Percentiles rank a stretch among this genome's conserved stretches.
These are phyloP conservation scores for Druceiella hillmani DNA, from an alignment of 2,888 invertebrate species.

Conservation along the genomic window DNA sequence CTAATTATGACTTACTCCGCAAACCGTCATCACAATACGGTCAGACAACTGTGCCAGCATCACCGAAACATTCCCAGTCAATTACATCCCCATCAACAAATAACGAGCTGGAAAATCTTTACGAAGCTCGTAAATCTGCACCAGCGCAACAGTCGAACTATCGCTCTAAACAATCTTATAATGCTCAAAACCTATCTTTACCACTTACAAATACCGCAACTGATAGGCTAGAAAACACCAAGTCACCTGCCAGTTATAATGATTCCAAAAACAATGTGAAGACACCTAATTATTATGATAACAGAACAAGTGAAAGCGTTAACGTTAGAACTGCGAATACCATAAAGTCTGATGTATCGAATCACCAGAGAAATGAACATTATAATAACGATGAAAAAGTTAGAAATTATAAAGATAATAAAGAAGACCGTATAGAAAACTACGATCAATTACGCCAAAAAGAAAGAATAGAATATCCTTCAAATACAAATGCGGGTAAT, in stretches of 20 bases:
- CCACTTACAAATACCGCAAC: slow-evolving; percentile 42
- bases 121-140: slow-evolving; percentile 27
- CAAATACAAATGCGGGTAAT: slow-evolving; percentile 27
- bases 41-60: slow-evolving; percentile 26
- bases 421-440: slow-evolving; percentile 10
- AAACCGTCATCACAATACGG: slow-evolving; percentile 49
- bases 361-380: neutral
- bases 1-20: slow-evolving; percentile 50
- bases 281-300: too few species aligned
- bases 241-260: too few species aligned
- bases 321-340: too few species aligned
- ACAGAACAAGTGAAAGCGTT: too few species aligned
- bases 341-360: too few species aligned
- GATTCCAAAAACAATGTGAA: slow-evolving; percentile 12
- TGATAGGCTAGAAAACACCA: slow-evolving; percentile 39
- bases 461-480: slow-evolving; percentile 9
- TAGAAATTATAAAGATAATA: too few species aligned
- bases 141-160: slow-evolving; percentile 28
- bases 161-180: slow-evolving; percentile 39
- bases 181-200: slow-evolving; percentile 44
- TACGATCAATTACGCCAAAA: slow-evolving; percentile 8
- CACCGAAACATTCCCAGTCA: slow-evolving; percentile 11
- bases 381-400: slow-evolving; percentile 28
- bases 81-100: neutral
- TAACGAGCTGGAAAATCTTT: slow-evolving; percentile 11